Evolutionary conservation across 2,113 vertebrate genomes (phyloP).

Genomic region (Mormyrus iriodes): DNA sequence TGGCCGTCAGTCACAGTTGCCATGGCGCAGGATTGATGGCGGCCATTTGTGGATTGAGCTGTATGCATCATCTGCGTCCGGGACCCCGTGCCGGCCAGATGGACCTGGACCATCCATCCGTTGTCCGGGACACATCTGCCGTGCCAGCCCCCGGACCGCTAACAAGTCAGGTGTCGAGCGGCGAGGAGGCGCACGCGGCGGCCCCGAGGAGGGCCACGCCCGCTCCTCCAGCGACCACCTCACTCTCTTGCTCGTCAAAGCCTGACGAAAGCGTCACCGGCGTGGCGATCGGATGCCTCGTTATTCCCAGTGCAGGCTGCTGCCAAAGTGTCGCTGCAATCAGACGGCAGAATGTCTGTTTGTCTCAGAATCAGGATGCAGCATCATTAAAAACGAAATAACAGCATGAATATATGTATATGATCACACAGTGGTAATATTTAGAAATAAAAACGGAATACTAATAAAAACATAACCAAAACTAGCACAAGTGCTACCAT

Average conservation of each 20-base stretch:
- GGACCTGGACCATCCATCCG: constrained; percentile 99
- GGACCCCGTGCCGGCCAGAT: constrained; percentile 96
- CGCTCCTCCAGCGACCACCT: not conserved
- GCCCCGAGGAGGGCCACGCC: not conserved
- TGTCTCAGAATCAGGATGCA: not conserved
- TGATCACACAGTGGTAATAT: not conserved
- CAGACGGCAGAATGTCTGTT: not conserved
- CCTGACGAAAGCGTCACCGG: not conserved
- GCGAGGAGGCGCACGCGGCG: not conserved
- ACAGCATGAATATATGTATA: not conserved
- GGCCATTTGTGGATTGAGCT: constrained; percentile 99
- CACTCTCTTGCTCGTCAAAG: not conserved
- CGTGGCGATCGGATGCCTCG: not conserved
- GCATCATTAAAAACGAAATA: not conserved
- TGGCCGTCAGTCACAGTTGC: constrained; percentile 91
- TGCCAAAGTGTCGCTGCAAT: not conserved
- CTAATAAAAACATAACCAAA: not conserved
- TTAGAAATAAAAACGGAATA: not conserved
- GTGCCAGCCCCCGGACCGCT: constrained; percentile 94
- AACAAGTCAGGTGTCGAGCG: constrained; percentile 78
- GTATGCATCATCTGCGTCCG: constrained; percentile 99
- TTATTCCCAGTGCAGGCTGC: not conserved
- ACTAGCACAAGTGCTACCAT: not conserved
- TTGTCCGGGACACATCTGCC: constrained; percentile 99
- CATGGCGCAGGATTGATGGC: constrained; percentile 95